These are phyloP conservation scores for Colistium nudipinnis DNA, from an alignment of 2,113 vertebrate genomes.

Conservation along the genomic window DNA sequence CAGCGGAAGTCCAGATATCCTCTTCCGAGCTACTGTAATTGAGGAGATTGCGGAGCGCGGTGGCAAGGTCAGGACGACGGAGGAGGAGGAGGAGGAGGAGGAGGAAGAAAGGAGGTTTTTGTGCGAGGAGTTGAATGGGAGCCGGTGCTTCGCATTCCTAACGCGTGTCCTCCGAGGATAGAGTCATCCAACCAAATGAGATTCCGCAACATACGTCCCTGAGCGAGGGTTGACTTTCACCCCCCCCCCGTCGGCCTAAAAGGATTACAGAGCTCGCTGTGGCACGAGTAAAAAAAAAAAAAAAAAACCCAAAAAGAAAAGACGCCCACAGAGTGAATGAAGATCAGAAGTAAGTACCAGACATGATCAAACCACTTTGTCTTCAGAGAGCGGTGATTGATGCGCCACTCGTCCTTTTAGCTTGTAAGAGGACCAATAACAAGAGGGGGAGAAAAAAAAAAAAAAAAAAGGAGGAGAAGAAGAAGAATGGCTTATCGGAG, in stretches of 20 bases:
- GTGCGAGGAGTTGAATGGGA: conserved; percentile 62
- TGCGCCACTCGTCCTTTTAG: conserved; percentile 63
- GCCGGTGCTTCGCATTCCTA: conserved; percentile 74
- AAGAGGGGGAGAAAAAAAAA: no score
- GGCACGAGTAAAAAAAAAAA: conserved; percentile 21
- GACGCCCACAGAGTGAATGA: conserved; percentile 26
- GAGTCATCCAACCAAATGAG: conserved; percentile 74
- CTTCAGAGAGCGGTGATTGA: conserved; percentile 63
- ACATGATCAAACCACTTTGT: conserved; percentile 66
- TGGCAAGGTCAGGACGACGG: conserved; percentile 66
- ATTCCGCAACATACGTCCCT: conserved; percentile 64
- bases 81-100: conserved; percentile 62
- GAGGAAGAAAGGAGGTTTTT: conserved; percentile 72
- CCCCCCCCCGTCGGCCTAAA: conserved; percentile 44
- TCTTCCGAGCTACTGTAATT: conserved; percentile 65
- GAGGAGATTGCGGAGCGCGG: conserved; percentile 66
- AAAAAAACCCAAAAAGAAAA: conserved; percentile 11
- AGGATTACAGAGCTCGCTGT: conserved; percentile 63
- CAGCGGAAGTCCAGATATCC: conserved; percentile 60
- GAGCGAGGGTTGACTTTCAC: conserved; percentile 69
- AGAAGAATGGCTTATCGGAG: conserved; percentile 70
- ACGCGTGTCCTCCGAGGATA: conserved; percentile 61
- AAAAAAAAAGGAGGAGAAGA: not conserved
- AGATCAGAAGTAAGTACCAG: conserved; percentile 60
- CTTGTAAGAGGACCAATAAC: conserved; percentile 65